Conservation (phyloP, 2,797 vertebrate genomes). For the Myotis myotis region DNA sequence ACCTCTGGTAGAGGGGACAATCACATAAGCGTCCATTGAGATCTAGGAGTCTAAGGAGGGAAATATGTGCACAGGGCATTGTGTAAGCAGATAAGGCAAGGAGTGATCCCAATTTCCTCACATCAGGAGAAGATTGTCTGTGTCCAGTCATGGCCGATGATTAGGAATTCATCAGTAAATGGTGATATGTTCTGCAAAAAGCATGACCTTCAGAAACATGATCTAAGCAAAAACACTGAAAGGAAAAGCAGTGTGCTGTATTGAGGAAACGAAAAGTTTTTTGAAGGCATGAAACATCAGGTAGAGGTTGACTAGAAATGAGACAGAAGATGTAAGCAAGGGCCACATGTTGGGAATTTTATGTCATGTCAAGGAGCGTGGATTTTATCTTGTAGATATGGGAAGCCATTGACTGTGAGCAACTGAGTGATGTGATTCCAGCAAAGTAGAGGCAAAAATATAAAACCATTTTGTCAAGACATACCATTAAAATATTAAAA, state of each 20-base stretch:
- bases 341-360: neutral
- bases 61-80: neutral
- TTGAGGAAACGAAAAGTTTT: neutral
- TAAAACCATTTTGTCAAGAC: neutral
- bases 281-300: neutral
- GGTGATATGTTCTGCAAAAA: neutral
- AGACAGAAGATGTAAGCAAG: neutral
- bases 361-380: neutral
- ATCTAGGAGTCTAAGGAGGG: neutral
- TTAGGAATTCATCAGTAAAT: neutral
- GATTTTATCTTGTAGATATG: neutral
- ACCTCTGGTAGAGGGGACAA: neutral
- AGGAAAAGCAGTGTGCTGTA: neutral
- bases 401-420: neutral
- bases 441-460: neutral
- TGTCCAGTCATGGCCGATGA: neutral
- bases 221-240: slow-evolving; percentile 8
- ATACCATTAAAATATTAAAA: neutral
- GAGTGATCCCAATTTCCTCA: neutral
- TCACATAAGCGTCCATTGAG: neutral
- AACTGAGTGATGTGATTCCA: neutral
- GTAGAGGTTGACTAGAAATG: neutral
- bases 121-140: neutral
- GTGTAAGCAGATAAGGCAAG: neutral
- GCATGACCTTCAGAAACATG: neutral